These are phyloP conservation scores for Nymphicus hollandicus DNA, from an alignment of 2,113 vertebrate species.

Conservation along the genomic window DNA sequence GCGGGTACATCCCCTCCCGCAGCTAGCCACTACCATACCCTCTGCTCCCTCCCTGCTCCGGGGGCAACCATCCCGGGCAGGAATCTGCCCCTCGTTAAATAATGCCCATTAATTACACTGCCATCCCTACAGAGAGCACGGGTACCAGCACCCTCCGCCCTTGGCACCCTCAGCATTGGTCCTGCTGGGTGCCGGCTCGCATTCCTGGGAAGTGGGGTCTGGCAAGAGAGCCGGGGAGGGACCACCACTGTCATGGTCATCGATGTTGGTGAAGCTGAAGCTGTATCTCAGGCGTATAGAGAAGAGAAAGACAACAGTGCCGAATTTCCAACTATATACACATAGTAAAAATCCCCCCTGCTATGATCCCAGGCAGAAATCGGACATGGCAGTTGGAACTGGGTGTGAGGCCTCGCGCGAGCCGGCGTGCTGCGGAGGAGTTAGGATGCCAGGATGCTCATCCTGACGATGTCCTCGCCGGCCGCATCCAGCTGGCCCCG, in stretches of 20 bases:
- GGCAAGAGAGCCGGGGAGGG: not conserved
- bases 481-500: conserved; percentile 82
- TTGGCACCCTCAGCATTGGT: not conserved
- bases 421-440: not conserved
- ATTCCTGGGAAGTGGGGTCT: not conserved
- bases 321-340: conserved; percentile 71
- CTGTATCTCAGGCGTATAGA: conserved; percentile 68
- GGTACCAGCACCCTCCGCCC: not conserved
- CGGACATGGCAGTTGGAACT: conserved; percentile 78
- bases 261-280: conserved; percentile 65
- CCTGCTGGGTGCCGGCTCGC: not conserved
- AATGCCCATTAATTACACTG: conserved; percentile 81
- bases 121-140: conserved; percentile 1
- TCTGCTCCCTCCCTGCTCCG: conserved; percentile 34
- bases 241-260: conserved; percentile 20
- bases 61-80: conserved; percentile 46
- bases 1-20: not conserved
- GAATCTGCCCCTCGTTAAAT: conserved; percentile 72
- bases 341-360: conserved; percentile 64
- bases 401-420: conserved; percentile 45
- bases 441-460: conserved; percentile 93
- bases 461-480: conserved; percentile 88
- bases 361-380: conserved; percentile 63
- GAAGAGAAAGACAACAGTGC: conserved; percentile 77
- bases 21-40: conserved; percentile 14